Conservation (phyloP, 1,140 invertebrate genomes). For the Cherax destructor region DNA sequence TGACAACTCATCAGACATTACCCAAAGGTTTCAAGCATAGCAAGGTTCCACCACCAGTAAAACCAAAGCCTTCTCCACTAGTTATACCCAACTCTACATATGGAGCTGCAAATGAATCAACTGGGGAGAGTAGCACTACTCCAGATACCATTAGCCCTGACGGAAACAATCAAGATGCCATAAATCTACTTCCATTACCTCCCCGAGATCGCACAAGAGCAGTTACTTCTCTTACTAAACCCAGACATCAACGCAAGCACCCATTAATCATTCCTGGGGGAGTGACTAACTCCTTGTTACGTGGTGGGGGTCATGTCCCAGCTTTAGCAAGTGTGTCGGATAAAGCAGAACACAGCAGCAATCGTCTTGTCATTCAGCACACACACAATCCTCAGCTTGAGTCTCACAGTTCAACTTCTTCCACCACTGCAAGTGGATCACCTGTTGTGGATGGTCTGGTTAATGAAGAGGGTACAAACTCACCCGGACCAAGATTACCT, state of each 20-base stretch:
- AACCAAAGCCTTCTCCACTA: constrained; percentile 70
- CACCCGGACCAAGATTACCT: constrained; percentile 58
- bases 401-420: constrained; percentile 45
- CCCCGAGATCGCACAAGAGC: constrained; percentile 86
- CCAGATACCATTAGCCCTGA: constrained; percentile 53
- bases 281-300: constrained; percentile 64
- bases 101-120: constrained; percentile 16
- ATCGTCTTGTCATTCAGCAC: constrained; percentile 69
- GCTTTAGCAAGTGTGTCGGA: constrained; percentile 12
- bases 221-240: constrained; percentile 80
- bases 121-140: constrained; percentile 30
- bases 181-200: constrained; percentile 88
- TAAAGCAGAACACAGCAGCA: constrained; percentile 33
- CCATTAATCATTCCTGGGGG: constrained; percentile 86
- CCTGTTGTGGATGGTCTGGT: constrained; percentile 24
- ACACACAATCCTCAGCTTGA: constrained; percentile 71
- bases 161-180: constrained; percentile 75
- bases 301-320: constrained; percentile 59
- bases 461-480: constrained; percentile 42
- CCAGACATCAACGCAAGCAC: constrained; percentile 89
- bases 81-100: constrained; percentile 63
- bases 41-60: constrained; percentile 65
- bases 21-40: constrained; percentile 69
- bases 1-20: constrained; percentile 73
- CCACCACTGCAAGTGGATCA: constrained; percentile 30